These are phyloP conservation scores for Netelia fuscicornis DNA, from an alignment of 2,888 invertebrate genomes.

Conservation along the genomic window DNA sequence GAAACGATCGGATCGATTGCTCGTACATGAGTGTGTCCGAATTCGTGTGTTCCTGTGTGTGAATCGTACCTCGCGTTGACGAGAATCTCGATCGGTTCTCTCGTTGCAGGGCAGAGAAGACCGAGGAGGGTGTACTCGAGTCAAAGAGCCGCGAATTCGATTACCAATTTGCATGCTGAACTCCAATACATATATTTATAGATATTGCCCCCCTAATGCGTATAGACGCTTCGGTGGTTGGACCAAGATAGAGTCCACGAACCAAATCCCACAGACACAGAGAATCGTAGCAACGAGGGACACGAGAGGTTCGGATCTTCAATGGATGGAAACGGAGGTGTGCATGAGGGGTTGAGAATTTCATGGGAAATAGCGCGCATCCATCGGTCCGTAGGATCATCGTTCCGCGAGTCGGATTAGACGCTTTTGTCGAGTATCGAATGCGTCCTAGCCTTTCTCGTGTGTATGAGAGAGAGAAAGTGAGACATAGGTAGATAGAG, in stretches of 20 bases:
- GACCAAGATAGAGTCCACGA: constrained; percentile 67
- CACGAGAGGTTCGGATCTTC: neutral
- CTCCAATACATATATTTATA: constrained; percentile 13
- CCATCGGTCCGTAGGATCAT: constrained; percentile 60
- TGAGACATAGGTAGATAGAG: neutral
- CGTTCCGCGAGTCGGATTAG: constrained; percentile 73
- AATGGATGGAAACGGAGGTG: constrained; percentile 11
- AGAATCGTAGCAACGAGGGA: constrained; percentile 15
- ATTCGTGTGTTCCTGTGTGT: constrained; percentile 3
- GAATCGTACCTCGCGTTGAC: constrained; percentile 9
- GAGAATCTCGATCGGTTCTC: constrained; percentile 21
- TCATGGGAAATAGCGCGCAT: constrained; percentile 54
- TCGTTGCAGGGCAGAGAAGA: neutral
- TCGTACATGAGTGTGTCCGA: neutral
- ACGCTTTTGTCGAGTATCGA: constrained; percentile 73
- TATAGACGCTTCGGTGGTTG: constrained; percentile 1
- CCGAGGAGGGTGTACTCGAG: constrained; percentile 7
- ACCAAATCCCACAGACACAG: constrained; percentile 51
- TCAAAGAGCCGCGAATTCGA: constrained; percentile 63
- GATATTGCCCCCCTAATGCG: neutral
- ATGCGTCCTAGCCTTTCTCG: constrained; percentile 23
- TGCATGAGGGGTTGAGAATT: constrained; percentile 26
- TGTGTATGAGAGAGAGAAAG: neutral
- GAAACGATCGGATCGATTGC: constrained; percentile 51
- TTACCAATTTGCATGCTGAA: constrained; percentile 76